These are phyloP conservation scores for Platorchestia sp. DNA, from an alignment of 1,140 invertebrate genomes.

Conservation along the genomic window DNA sequence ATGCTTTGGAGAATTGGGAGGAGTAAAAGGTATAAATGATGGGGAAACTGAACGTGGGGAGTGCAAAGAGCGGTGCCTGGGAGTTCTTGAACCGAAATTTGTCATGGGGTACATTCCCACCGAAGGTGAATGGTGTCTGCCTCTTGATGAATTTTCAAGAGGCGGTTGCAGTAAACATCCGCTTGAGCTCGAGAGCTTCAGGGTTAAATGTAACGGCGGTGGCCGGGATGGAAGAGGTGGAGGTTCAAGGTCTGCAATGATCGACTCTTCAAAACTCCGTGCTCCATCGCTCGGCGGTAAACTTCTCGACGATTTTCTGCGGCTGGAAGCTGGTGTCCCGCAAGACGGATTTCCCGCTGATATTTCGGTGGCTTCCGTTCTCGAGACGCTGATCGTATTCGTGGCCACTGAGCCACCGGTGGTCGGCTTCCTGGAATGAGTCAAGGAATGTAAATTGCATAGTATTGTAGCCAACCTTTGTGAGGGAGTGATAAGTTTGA, in stretches of 20 bases:
- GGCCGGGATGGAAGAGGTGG: conserved; percentile 20
- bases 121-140: neutral
- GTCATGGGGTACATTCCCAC: neutral
- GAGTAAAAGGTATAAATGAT: neutral
- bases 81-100: neutral
- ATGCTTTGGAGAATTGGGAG: conserved; percentile 20
- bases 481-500: too few species aligned
- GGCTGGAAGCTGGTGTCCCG: neutral
- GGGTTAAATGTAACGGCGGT: neutral
- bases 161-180: neutral
- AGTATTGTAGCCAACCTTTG: too few species aligned
- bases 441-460: neutral
- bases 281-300: neutral
- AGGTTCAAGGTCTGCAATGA: neutral
- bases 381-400: neutral
- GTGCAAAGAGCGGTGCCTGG: neutral
- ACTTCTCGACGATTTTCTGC: neutral
- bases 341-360: neutral
- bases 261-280: neutral
- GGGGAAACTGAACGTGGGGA: neutral
- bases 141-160: neutral
- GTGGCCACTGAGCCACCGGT: neutral
- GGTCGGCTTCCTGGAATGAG: neutral
- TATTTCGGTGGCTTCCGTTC: neutral
- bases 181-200: neutral